Percentiles rank a stretch among this genome's conserved stretches.
phyloP scores from a whole-genome alignment of 2,888 invertebrate species.

The Phortica okadai region DNA sequence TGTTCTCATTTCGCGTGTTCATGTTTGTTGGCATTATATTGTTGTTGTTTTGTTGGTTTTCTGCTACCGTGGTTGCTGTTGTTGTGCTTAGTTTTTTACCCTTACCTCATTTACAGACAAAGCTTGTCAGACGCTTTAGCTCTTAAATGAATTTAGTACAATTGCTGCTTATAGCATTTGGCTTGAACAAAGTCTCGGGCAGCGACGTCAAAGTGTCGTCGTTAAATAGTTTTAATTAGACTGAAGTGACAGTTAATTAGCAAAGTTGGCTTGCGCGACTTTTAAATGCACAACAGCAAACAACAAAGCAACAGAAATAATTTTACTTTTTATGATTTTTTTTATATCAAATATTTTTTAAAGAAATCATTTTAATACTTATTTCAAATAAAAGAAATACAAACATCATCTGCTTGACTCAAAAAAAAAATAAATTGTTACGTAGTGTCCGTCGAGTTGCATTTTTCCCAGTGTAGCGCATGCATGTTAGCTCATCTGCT shows the following conservation, averaged over 20 bases:
- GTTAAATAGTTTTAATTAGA: constrained; percentile 17
- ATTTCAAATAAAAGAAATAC: not conserved
- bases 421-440: not conserved
- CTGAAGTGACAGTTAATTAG: not conserved
- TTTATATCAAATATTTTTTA: too few relatives aligned
- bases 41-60: not conserved
- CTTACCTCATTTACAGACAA: not conserved
- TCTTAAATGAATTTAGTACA: constrained; percentile 7
- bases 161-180: constrained; percentile 14
- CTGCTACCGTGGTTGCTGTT: not conserved
- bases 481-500: constrained; percentile 47
- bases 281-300: not conserved
- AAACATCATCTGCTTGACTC: too few relatives aligned
- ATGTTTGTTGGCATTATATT: not conserved
- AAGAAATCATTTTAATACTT: too few relatives aligned
- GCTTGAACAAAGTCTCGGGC: not conserved
- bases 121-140: not conserved
- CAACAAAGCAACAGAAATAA: not conserved
- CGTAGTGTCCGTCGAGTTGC: not conserved
- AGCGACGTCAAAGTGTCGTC: constrained; percentile 11
- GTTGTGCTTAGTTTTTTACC: not conserved
- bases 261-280: not conserved
- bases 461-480: not conserved
- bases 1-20: constrained; percentile 5
- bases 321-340: too few relatives aligned